Conservation (phyloP, 2,797 vertebrate species). For the Pseudomugil gertrudae region DNA sequence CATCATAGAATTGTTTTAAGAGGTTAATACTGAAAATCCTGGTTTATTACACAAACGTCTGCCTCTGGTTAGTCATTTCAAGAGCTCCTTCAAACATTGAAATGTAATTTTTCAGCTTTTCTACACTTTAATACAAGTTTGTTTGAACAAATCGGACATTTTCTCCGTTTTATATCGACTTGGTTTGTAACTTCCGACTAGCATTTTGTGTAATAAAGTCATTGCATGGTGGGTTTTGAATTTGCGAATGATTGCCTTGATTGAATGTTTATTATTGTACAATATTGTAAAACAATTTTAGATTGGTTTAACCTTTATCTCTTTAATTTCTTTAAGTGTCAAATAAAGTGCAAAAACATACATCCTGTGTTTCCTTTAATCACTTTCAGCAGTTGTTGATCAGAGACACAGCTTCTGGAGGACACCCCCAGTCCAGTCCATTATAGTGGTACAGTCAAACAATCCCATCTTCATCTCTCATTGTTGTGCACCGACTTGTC, state of each 20-base stretch:
- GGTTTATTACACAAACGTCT: constrained; percentile 12
- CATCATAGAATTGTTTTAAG: constrained; percentile 23
- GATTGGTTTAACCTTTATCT: constrained; percentile 5
- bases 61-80: constrained; percentile 1
- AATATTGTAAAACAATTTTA: constrained; percentile 32
- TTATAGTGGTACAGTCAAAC: too few relatives aligned
- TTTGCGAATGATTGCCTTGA: constrained; percentile 54
- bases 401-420: too few relatives aligned
- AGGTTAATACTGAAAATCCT: constrained; percentile 17
- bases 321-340: constrained; percentile 15
- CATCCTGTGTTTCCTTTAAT: neutral
- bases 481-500: too few relatives aligned
- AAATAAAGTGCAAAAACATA: constrained; percentile 40
- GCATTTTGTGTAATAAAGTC: constrained; percentile 23
- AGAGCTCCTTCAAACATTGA: constrained; percentile 4
- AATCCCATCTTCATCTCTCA: too few relatives aligned
- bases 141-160: constrained; percentile 11
- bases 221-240: constrained; percentile 38
- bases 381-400: too few relatives aligned
- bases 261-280: constrained; percentile 48
- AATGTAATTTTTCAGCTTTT: constrained; percentile 6
- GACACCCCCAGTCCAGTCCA: too few relatives aligned
- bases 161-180: constrained; percentile 5
- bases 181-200: neutral
- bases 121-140: constrained; percentile 9